Base-by-base conservation (phyloP, 2,113 vertebrate species). In the Antechinus stuartii region DNA sequence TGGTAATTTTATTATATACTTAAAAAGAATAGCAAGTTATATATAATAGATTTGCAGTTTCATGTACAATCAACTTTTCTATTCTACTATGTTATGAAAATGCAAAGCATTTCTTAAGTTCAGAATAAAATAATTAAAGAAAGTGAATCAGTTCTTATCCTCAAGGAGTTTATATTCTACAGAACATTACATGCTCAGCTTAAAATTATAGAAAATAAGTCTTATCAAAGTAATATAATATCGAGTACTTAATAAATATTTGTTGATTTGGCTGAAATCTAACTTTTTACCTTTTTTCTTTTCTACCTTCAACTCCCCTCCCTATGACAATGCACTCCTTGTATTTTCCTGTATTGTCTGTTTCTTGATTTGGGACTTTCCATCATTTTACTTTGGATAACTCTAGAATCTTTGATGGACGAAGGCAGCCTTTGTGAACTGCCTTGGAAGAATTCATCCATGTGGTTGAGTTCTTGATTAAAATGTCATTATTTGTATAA, bases 351-450 rank as follows among this genome's bases (percentile, higher is more conserved):
- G 47, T 9, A 61, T 89, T 26, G 35, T 90, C 53, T 56, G 9
- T 95, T 57, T 95, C 92, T 95, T 46, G 90, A 54, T 90, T 95
- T 97, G 54, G 49, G 8, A 52, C 93, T 84, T 26, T 25, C 22
- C 30, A 35, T 0, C 96, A 57, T 94, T 96, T 96, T 95, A 56
- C 8, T 92, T 91, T 92, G 92, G 76, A 53, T 4, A 3, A 11
- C 10, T 90, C 61, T n/a, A 25, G 11, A 16, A 25, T 42, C 9
- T 23, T 27, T 50, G 30, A 68, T 57, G 89, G 50, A 84, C 93
- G 25, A 25, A 52, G 91, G 94, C 95, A 95, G 53, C 55, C 93
- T 90, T 92, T 57, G 35, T 0, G 50, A 35, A 47, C 50, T 25
- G 19, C 92, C 16, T 91, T 24, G 12, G 25, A 84, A 30, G 89